These are phyloP conservation scores for Cephalopholis sonnerati DNA, from an alignment of 2,113 vertebrate genomes.

Conservation along the genomic window DNA sequence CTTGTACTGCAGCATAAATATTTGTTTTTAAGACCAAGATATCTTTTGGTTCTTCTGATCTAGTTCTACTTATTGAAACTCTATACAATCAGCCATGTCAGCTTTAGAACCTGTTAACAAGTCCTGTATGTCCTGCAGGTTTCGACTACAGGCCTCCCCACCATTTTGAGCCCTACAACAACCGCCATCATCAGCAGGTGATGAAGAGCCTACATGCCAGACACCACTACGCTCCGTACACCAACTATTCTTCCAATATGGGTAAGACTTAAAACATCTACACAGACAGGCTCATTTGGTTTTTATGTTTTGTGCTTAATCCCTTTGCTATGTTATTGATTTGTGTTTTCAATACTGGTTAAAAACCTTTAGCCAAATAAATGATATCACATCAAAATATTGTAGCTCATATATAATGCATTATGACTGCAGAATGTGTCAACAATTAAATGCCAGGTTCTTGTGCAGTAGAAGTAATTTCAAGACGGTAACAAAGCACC, in stretches of 20 bases:
- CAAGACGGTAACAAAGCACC: neutral
- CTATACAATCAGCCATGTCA: neutral
- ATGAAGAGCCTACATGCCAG: slow-evolving; percentile 50
- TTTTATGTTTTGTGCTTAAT: neutral
- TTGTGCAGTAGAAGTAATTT: neutral
- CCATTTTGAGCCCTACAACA: too few species aligned
- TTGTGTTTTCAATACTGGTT: neutral
- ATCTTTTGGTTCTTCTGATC: neutral
- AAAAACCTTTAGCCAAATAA: neutral
- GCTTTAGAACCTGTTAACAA: neutral
- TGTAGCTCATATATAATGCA: neutral
- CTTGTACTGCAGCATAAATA: neutral
- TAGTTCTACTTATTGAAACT: neutral
- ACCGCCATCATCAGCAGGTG: slow-evolving; percentile 18
- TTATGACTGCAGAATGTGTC: neutral
- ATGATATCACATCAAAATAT: neutral
- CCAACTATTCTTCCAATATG: neutral
- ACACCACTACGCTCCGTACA: slow-evolving; percentile 22
- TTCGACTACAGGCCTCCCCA: neutral
- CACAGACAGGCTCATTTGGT: neutral
- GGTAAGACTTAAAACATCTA: slow-evolving; percentile 9
- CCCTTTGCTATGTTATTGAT: neutral
- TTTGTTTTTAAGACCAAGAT: neutral
- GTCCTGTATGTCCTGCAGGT: slow-evolving; percentile 34
- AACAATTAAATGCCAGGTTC: neutral